Conservation (phyloP, 2,888 invertebrate genomes). For the Ectemnius continuus region DNA sequence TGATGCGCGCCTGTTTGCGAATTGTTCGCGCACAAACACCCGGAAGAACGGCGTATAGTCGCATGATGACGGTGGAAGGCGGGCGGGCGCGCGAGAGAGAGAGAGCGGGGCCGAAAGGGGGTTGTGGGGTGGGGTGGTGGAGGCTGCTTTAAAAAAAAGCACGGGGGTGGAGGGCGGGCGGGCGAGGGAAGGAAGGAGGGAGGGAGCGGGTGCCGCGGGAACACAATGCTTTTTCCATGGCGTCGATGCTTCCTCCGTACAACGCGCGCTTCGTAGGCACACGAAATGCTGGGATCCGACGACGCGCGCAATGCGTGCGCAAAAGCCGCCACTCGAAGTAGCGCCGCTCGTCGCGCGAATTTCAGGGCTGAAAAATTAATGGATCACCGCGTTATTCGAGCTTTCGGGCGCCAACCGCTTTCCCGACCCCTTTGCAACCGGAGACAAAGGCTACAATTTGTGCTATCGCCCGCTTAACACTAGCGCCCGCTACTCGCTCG, state of each 20-base stretch:
- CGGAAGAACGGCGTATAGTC: not conserved
- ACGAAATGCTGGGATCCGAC: slow-evolving; percentile 14
- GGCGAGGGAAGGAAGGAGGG: too few species aligned
- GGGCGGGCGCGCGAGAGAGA: too few species aligned
- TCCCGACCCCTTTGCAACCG: not conserved
- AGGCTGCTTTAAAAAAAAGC: slow-evolving; percentile 2
- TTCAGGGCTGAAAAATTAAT: not conserved
- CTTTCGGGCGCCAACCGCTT: not conserved
- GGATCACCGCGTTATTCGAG: not conserved
- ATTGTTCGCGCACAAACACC: slow-evolving; percentile 16
- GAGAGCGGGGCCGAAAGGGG: too few species aligned
- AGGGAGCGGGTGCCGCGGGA: slow-evolving; percentile 23
- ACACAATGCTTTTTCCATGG: slow-evolving; percentile 29
- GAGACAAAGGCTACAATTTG: not conserved
- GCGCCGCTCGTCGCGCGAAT: not conserved
- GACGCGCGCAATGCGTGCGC: not conserved
- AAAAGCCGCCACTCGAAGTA: not conserved
- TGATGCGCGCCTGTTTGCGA: slow-evolving; percentile 25
- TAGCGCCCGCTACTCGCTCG: not conserved
- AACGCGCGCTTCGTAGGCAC: slow-evolving; percentile 19
- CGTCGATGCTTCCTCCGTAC: slow-evolving; percentile 11
- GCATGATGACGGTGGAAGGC: not conserved
- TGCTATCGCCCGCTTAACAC: not conserved
- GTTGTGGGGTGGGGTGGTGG: not conserved
- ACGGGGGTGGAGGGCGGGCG: not conserved